Conservation (phyloP, 2,888 invertebrate genomes). For the Argyra leucocephala region DNA sequence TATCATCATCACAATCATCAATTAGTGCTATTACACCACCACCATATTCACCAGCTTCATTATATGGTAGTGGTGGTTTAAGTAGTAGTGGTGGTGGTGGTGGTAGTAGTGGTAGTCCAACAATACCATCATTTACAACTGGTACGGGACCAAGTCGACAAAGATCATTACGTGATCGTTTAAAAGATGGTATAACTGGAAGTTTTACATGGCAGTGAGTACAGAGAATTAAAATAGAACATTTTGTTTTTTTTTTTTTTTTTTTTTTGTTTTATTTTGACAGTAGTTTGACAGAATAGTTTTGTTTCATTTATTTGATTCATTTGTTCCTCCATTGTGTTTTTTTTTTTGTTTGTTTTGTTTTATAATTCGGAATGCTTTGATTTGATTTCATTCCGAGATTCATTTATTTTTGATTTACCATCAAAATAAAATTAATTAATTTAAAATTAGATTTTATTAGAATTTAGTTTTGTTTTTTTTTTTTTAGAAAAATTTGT, state of each 20-base stretch:
- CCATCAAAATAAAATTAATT: too few species aligned
- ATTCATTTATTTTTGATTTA: too few species aligned
- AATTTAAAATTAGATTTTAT: too few species aligned
- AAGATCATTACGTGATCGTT: conserved; percentile 66
- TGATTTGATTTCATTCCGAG: too few species aligned
- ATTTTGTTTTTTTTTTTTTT: too few species aligned
- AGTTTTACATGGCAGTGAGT: conserved; percentile 78
- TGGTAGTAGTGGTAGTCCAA: conserved; percentile 34
- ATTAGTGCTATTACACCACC: conserved; percentile 21
- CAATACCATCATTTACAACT: conserved; percentile 35
- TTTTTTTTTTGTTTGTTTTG: too few species aligned
- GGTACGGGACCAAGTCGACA: conserved; percentile 57
- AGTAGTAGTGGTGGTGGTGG: conserved; percentile 39
- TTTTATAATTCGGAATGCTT: too few species aligned
- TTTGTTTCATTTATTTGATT: conserved; percentile 14
- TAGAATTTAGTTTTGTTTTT: too few species aligned
- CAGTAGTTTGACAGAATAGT: conserved; percentile 16
- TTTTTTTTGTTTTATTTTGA: conserved; percentile 23
- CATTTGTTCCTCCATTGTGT: too few species aligned
- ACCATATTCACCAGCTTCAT: conserved; percentile 18
- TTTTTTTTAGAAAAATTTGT: too few species aligned
- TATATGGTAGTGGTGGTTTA: conserved; percentile 25
- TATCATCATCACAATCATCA: conserved; percentile 15
- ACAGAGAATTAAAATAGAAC: conserved; percentile 15
- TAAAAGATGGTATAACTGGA: conserved; percentile 68